These are phyloP conservation scores for Caenorhabditis uteleia DNA, from an alignment of 2,888 invertebrate genomes.

Conservation along the genomic window DNA sequence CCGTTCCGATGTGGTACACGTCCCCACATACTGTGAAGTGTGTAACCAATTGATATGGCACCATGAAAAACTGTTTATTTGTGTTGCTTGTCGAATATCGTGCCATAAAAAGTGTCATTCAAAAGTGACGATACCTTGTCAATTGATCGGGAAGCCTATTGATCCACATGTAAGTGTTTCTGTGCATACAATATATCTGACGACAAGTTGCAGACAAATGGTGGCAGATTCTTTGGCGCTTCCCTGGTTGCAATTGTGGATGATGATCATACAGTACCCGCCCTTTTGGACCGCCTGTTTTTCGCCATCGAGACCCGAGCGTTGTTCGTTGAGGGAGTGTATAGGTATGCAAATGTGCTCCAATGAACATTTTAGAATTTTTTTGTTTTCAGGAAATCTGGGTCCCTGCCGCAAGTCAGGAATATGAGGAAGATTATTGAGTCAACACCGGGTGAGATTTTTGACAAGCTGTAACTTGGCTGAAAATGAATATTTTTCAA, in stretches of 20 bases:
- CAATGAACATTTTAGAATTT: neutral
- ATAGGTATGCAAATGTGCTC: constrained; percentile 75
- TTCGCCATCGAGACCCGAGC: constrained; percentile 89
- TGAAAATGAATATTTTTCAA: no score
- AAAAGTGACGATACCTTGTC: constrained; percentile 75
- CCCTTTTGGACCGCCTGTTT: constrained; percentile 86
- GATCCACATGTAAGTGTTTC: constrained; percentile 19
- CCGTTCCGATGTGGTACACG: constrained; percentile 87
- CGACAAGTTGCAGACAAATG: constrained; percentile 42
- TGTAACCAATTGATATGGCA: constrained; percentile 87
- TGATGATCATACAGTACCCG: constrained; percentile 74
- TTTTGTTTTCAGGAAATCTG: constrained; percentile 77
- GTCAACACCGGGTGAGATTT: constrained; percentile 15
- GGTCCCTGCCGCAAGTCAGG: constrained; percentile 71
- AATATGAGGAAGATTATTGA: constrained; percentile 71
- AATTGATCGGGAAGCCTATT: constrained; percentile 36
- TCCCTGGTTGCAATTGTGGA: constrained; percentile 78
- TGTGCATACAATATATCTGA: neutral
- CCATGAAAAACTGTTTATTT: constrained; percentile 77
- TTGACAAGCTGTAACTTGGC: neutral
- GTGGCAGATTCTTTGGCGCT: constrained; percentile 80
- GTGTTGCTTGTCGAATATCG: constrained; percentile 82
- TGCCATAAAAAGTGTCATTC: constrained; percentile 90
- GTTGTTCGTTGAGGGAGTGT: constrained; percentile 88
- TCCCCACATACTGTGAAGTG: constrained; percentile 93